Percentiles rank a stretch among this genome's conserved stretches.
Evolutionary conservation across 2,797 vertebrate genomes (phyloP).

Genomic region (Siniperca obscura): DNA sequence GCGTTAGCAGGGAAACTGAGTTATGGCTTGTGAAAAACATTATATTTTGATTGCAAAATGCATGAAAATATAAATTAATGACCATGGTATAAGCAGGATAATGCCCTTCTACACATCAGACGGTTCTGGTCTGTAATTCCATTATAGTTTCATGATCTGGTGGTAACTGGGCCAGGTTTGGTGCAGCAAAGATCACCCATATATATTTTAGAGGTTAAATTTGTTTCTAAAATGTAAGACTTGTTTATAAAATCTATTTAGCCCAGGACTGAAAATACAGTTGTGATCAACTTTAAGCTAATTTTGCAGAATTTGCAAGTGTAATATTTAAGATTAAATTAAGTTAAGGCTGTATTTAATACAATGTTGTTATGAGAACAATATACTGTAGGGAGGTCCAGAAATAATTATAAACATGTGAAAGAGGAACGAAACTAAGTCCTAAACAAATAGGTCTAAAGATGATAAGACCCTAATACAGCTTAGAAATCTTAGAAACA

Average conservation of each 20-base stretch:
- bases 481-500: not conserved
- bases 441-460: not conserved
- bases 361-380: not conserved
- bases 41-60: too few species aligned
- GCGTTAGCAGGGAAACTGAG: too few species aligned
- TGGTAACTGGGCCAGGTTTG: not conserved
- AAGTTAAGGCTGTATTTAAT: not conserved
- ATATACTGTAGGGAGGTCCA: too few species aligned
- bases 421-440: not conserved
- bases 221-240: not conserved
- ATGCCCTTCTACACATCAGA: too few species aligned
- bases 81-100: too few species aligned
- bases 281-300: not conserved
- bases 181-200: not conserved
- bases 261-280: not conserved
- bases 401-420: not conserved
- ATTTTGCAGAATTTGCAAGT: not conserved
- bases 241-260: not conserved
- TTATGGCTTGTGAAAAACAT: too few species aligned
- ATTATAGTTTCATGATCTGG: not conserved
- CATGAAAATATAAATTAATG: too few species aligned
- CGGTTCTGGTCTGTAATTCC: not conserved
- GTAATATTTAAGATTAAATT: not conserved
- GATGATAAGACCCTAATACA: not conserved
- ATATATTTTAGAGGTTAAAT: not conserved